Evolutionary conservation across 1,140 invertebrate genomes (phyloP).

Genomic region (Pseudomyrmex cubaensis): DNA sequence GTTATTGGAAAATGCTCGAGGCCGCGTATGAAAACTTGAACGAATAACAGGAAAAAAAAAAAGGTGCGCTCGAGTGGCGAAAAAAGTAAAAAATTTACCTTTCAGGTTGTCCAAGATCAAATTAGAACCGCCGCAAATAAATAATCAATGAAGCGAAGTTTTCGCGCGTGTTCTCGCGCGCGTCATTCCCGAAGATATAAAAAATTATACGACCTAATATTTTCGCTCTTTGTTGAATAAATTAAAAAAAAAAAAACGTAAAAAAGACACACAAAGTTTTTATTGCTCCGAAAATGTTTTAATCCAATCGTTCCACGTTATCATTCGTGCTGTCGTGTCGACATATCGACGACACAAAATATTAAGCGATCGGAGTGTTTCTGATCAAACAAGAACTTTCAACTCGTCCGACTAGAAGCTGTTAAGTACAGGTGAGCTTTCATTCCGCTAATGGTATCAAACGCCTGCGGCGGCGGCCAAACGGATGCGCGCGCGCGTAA

Average conservation of each 20-base stretch:
- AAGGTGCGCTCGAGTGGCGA: too few species aligned
- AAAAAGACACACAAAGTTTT: background rate
- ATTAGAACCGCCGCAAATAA: background rate
- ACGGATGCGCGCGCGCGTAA: conserved; percentile 33
- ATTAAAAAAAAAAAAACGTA: background rate
- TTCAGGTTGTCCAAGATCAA: background rate
- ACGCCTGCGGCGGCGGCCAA: conserved; percentile 26
- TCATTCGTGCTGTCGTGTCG: too few species aligned
- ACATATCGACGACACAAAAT: conserved; percentile 10
- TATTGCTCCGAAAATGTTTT: background rate
- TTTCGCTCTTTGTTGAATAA: background rate
- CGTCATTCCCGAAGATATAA: background rate
- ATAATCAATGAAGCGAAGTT: conserved; percentile 4
- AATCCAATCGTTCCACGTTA: too few species aligned
- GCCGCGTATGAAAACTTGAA: background rate
- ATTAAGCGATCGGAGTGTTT: conserved; percentile 23
- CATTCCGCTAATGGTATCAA: conserved; percentile 55
- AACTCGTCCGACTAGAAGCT: conserved; percentile 39
- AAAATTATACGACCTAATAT: background rate
- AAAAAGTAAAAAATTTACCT: background rate
- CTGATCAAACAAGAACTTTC: conserved; percentile 56
- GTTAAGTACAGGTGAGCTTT: conserved; percentile 48
- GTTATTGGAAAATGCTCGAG: background rate
- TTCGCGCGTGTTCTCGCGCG: background rate
- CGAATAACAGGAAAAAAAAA: background rate